Percentiles rank a stretch among this genome's conserved stretches.
Conservation (phyloP, 2,113 vertebrate genomes). For the Sprattus sprattus region DNA sequence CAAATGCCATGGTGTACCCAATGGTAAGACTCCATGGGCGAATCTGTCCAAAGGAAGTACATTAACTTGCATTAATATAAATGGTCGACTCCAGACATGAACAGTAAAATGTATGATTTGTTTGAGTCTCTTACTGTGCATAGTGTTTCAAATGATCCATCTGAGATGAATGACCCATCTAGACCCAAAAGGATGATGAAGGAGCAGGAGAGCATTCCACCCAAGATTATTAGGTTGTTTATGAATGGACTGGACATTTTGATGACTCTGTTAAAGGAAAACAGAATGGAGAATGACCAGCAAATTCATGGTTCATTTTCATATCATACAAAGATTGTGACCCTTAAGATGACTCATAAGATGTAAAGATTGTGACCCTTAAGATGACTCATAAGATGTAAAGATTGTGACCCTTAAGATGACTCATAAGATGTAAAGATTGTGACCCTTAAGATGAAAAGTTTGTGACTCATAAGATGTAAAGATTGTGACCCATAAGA, state of each 20-base stretch:
- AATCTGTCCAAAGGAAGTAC: slow-evolving; percentile 64
- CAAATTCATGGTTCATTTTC: too few species aligned
- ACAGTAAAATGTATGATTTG: not conserved
- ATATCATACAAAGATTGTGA: too few species aligned
- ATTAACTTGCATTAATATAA: not conserved
- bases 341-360: too few species aligned
- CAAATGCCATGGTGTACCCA: slow-evolving; percentile 83
- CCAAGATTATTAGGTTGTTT: slow-evolving; percentile 89
- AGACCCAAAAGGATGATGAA: slow-evolving; percentile 88
- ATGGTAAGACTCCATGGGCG: slow-evolving; percentile 85
- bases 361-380: too few species aligned
- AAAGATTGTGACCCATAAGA: not conserved
- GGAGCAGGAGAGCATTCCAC: slow-evolving; percentile 83
- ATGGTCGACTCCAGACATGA: not conserved
- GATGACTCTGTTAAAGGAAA: slow-evolving; percentile 73
- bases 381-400: too few species aligned
- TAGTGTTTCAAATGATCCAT: slow-evolving; percentile 77
- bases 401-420: too few species aligned
- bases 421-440: too few species aligned
- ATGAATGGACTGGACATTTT: slow-evolving; percentile 79
- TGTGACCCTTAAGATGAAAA: too few species aligned
- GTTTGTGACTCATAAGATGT: not conserved
- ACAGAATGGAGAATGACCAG: not conserved
- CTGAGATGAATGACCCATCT: slow-evolving; percentile 81
- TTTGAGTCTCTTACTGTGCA: slow-evolving; percentile 84